Conservation (phyloP, 2,888 invertebrate genomes). For the Schizotus pectinicornis region DNA sequence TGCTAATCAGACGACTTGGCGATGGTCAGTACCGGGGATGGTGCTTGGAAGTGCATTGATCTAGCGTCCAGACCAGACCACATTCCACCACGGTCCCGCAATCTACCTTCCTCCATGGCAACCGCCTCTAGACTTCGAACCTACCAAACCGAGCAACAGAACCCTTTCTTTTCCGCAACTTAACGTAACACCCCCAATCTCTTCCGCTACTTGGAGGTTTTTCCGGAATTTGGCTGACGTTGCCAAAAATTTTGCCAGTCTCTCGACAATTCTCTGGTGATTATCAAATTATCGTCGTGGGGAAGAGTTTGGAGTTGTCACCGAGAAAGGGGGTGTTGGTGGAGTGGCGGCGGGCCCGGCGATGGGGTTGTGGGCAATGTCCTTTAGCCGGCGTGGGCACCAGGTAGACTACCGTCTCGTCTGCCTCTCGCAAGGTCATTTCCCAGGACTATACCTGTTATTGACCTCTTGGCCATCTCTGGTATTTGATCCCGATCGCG, state of each 20-base stretch:
- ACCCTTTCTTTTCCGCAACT: too few species aligned
- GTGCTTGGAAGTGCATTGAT: slow-evolving; percentile 36
- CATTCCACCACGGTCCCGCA: slow-evolving; percentile 10
- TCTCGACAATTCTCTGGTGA: slow-evolving; percentile 7
- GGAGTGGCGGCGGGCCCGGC: slow-evolving; percentile 19
- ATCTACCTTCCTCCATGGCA: too few species aligned
- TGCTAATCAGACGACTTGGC: slow-evolving; percentile 42
- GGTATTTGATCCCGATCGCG: slow-evolving; percentile 1
- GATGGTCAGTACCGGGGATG: slow-evolving; percentile 42
- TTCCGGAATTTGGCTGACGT: too few species aligned
- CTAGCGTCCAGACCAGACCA: slow-evolving; percentile 14
- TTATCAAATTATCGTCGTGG: neutral
- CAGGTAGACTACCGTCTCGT: slow-evolving; percentile 43
- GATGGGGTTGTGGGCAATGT: slow-evolving; percentile 38
- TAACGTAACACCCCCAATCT: too few species aligned
- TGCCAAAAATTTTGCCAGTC: neutral
- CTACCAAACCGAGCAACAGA: too few species aligned
- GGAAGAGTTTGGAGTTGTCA: neutral
- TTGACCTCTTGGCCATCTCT: slow-evolving; percentile 31
- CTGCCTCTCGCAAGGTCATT: slow-evolving; percentile 39
- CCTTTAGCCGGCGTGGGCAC: slow-evolving; percentile 33
- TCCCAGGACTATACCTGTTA: slow-evolving; percentile 39
- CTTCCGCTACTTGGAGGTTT: neutral
- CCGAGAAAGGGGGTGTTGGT: too few species aligned
- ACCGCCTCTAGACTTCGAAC: too few species aligned